Evolutionary conservation across 2,113 vertebrate species (phyloP).

Genomic region (Eurystomus gularis): DNA sequence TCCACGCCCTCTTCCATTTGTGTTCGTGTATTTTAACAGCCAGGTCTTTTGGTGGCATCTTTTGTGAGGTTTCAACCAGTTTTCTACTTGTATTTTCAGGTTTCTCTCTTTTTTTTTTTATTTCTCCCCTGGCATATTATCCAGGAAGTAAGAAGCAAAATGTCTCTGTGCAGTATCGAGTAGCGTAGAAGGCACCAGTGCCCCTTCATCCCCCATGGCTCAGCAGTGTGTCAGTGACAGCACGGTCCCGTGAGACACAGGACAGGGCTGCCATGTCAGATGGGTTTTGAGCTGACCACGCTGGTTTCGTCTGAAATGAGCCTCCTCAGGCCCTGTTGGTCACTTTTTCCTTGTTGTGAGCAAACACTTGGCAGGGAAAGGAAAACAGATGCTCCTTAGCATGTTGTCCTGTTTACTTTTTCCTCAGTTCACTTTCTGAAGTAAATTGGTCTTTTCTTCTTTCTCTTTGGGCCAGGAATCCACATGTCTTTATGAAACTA

Average conservation of each 20-base stretch:
- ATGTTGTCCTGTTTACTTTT: background rate
- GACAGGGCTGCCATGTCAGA: background rate
- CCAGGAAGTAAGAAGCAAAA: background rate
- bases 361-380: background rate
- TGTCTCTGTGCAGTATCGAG: background rate
- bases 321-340: background rate
- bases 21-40: background rate
- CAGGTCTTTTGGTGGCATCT: background rate
- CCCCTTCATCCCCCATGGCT: background rate
- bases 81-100: background rate
- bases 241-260: background rate
- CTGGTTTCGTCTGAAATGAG: background rate
- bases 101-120: background rate
- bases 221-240: background rate
- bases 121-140: background rate
- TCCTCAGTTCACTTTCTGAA: background rate
- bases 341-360: slow-evolving; percentile 23
- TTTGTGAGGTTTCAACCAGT: background rate
- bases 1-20: background rate
- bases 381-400: background rate
- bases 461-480: background rate
- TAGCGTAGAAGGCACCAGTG: background rate
- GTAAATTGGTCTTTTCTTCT: background rate
- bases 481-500: background rate
- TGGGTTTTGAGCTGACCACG: background rate